Evolutionary conservation across 1,140 invertebrate species (phyloP).

Genomic region (Caenorhabditis brenneri): DNA sequence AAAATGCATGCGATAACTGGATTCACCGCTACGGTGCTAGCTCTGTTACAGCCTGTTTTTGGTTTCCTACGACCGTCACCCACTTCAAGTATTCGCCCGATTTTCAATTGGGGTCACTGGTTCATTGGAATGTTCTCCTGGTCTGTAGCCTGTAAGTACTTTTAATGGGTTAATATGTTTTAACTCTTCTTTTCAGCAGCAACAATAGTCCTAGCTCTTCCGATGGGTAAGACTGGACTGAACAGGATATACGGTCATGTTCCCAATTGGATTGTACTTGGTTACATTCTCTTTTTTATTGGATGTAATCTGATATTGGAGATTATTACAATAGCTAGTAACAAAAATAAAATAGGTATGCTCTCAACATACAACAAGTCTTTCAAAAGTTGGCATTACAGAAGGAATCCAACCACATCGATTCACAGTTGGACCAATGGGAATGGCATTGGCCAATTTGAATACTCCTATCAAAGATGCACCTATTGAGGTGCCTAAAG

Average conservation of each 20-base stretch:
- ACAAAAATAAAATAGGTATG: slow-evolving; percentile 30
- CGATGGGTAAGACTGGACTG: slow-evolving; percentile 53
- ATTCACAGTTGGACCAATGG: slow-evolving; percentile 47
- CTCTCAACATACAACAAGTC: too few species aligned
- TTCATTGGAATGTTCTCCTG: slow-evolving; percentile 51
- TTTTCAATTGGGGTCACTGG: slow-evolving; percentile 57
- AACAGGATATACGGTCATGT: slow-evolving; percentile 46
- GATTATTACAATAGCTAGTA: slow-evolving; percentile 17
- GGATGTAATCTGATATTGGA: slow-evolving; percentile 44
- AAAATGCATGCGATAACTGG: slow-evolving; percentile 57
- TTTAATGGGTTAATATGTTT: background rate
- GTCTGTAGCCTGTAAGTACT: slow-evolving; percentile 44
- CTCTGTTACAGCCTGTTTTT: slow-evolving; percentile 44
- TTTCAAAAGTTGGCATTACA: background rate
- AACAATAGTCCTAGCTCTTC: slow-evolving; percentile 46
- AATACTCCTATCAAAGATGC: slow-evolving; percentile 41
- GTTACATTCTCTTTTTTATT: slow-evolving; percentile 49
- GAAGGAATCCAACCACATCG: slow-evolving; percentile 49
- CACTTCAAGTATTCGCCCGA: slow-evolving; percentile 30
- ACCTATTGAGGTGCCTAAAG: slow-evolving; percentile 13
- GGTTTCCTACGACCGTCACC: slow-evolving; percentile 51
- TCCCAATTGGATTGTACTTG: slow-evolving; percentile 45
- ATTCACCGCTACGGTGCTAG: slow-evolving; percentile 24
- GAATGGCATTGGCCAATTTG: slow-evolving; percentile 48
- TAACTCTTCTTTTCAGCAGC: slow-evolving; percentile 13